phyloP scores from a whole-genome alignment of 1,140 invertebrate species.

The Brachionus calyciflorus region DNA sequence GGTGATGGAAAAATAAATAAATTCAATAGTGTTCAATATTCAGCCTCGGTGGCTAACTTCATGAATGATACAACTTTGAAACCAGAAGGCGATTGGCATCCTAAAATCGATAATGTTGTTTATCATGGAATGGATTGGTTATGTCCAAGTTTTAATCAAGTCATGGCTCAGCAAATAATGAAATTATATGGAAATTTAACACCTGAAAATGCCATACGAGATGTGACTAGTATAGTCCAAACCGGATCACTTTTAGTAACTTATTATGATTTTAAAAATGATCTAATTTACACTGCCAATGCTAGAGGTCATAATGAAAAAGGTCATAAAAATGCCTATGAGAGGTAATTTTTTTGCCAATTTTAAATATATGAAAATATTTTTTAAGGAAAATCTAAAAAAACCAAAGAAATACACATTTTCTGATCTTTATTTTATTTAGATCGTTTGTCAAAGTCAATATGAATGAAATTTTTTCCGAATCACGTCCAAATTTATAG shows the following conservation, averaged over 20 bases:
- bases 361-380: too few relatives aligned
- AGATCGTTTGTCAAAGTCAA: conserved; percentile 51
- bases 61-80: conserved; percentile 51
- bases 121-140: conserved; percentile 51
- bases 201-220: conserved; percentile 50
- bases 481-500: background rate
- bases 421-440: conserved; percentile 37
- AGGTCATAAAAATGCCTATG: conserved; percentile 51
- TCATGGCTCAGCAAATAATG: conserved; percentile 50
- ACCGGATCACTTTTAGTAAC: conserved; percentile 52
- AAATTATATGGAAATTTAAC: conserved; percentile 51
- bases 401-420: background rate
- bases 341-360: conserved; percentile 51
- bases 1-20: conserved; percentile 52
- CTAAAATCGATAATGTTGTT: conserved; percentile 52
- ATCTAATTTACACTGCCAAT: conserved; percentile 51
- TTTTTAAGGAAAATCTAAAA: too few relatives aligned
- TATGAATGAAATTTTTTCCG: conserved; percentile 50
- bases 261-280: conserved; percentile 52
- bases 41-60: conserved; percentile 52
- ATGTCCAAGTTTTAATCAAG: conserved; percentile 49
- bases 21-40: conserved; percentile 52
- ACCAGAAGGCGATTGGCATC: conserved; percentile 52
- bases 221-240: conserved; percentile 52
- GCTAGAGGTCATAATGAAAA: conserved; percentile 50